Percentiles rank a stretch among this genome's conserved stretches.
These are phyloP conservation scores for Prunella strophiata DNA, from an alignment of 2,797 vertebrate species.

Conservation along the genomic window DNA sequence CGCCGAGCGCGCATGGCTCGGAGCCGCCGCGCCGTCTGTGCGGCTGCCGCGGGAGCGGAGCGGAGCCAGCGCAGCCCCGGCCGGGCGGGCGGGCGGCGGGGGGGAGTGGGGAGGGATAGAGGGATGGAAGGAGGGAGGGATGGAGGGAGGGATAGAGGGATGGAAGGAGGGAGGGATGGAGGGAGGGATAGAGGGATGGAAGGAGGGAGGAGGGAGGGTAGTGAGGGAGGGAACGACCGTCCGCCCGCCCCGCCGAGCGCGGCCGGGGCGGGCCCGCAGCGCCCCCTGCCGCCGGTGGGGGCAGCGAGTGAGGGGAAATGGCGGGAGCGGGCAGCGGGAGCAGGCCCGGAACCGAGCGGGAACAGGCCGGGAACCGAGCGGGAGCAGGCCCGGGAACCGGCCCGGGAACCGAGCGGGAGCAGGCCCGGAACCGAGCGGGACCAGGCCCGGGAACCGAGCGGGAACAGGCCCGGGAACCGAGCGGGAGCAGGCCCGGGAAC, in stretches of 20 bases:
- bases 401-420: too few species aligned
- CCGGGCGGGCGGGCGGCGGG: neutral
- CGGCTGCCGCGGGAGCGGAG: slow-evolving; percentile 11
- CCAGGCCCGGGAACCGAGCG: too few species aligned
- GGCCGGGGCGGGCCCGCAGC: neutral
- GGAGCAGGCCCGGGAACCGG: too few species aligned
- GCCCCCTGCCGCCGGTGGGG: slow-evolving; percentile 11
- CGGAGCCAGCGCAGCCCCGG: neutral
- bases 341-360: too few species aligned
- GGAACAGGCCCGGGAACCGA: too few species aligned
- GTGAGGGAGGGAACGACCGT: too few species aligned
- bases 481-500: too few species aligned
- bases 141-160: neutral
- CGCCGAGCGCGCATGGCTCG: slow-evolving; percentile 34
- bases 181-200: too few species aligned
- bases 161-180: neutral
- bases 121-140: neutral
- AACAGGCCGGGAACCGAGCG: too few species aligned
- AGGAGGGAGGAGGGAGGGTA: too few species aligned
- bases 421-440: too few species aligned
- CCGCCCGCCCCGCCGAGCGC: neutral
- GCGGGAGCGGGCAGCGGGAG: neutral
- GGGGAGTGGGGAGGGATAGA: neutral
- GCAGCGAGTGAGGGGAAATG: neutral
- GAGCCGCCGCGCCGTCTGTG: slow-evolving; percentile 18